phyloP scores from a whole-genome alignment of 2,797 vertebrate species.

The Coracias cyanogaster region DNA sequence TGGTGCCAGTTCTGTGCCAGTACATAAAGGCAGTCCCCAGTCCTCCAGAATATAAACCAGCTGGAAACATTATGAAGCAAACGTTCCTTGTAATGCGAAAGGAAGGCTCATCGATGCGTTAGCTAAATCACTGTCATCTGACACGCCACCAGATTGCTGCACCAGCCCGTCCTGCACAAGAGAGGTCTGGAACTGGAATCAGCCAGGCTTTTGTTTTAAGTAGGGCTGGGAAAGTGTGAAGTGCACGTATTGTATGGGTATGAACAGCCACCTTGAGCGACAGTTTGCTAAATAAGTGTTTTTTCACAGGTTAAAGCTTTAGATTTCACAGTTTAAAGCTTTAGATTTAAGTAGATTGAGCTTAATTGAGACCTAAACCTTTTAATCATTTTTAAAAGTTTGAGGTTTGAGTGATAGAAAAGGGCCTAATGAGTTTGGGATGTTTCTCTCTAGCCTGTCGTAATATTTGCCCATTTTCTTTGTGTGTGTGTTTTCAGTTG shows the following conservation, averaged over 20 bases:
- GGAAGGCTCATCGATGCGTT: background rate
- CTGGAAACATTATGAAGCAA: background rate
- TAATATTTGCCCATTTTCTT: constrained; percentile 20
- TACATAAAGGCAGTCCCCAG: background rate
- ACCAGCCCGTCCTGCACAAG: background rate
- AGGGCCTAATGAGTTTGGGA: background rate
- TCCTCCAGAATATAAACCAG: background rate
- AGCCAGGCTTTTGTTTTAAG: background rate
- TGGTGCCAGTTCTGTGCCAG: background rate
- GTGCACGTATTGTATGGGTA: rapidly evolving
- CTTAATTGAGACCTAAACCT: background rate
- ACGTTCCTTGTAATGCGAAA: background rate
- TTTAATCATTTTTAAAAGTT: background rate
- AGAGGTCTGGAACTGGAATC: background rate
- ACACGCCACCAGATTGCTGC: background rate
- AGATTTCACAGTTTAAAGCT: background rate
- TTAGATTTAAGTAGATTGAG: background rate
- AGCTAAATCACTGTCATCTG: background rate
- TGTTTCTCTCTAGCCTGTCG: background rate
- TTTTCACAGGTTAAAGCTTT: background rate
- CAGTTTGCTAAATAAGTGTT: background rate
- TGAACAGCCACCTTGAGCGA: background rate
- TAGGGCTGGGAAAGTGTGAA: background rate
- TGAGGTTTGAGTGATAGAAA: background rate
- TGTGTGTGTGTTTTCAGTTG: constrained; percentile 86